Percentiles rank a stretch among this genome's conserved stretches.
These are phyloP conservation scores for Cynopterus brachyotis DNA, from an alignment of 2,113 vertebrate genomes.

Conservation along the genomic window DNA sequence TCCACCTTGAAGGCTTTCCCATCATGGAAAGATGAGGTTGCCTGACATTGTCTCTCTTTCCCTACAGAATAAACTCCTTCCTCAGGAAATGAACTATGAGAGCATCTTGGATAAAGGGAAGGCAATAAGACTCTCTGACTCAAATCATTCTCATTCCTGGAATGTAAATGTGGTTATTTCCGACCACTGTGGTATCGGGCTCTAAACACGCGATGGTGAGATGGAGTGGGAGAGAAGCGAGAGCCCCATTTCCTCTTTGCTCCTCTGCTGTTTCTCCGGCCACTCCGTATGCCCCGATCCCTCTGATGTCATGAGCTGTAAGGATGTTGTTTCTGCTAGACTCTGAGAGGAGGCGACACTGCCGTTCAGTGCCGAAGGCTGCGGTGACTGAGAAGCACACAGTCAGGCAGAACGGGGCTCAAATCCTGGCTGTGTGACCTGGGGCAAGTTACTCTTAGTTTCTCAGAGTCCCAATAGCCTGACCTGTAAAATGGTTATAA, in stretches of 20 bases:
- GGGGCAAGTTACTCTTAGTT: neutral
- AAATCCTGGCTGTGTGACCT: neutral
- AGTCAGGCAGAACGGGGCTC: neutral
- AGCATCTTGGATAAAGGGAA: neutral
- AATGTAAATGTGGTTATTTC: neutral
- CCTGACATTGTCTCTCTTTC: neutral
- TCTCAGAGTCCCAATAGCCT: neutral
- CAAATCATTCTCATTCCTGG: neutral
- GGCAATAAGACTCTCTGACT: neutral
- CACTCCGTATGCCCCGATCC: neutral
- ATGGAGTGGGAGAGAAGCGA: neutral
- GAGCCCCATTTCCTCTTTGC: neutral
- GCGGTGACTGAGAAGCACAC: accelerated
- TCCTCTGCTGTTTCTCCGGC: neutral
- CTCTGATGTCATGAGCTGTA: neutral
- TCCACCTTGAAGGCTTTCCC: neutral
- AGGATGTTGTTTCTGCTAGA: neutral
- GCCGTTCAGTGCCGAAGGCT: neutral
- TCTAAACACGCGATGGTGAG: neutral
- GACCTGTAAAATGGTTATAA: neutral
- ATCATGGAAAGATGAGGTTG: neutral
- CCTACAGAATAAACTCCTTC: neutral
- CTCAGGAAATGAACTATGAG: neutral
- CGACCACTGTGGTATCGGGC: neutral
- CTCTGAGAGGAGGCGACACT: neutral